A percentile compares a stretch with the other conserved stretches of the same genome.
Evolutionary conservation across 92 coral and sea anemone species (phyloP).

Genomic region (Epizoanthus scotinus): DNA sequence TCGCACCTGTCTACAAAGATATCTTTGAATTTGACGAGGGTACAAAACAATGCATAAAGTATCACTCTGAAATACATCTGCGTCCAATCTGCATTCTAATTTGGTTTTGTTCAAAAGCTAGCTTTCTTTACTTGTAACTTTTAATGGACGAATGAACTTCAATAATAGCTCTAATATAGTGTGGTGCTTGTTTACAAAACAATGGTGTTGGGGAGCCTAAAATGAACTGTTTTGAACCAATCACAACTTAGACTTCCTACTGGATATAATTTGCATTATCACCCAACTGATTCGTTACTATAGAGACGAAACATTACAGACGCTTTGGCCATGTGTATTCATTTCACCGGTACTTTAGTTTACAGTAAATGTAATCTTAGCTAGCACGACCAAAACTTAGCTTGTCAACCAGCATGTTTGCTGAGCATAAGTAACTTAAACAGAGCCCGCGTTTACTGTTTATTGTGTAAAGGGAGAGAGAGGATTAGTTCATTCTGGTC

Average conservation of each 20-base stretch:
- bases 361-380: neutral
- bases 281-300: slow-evolving; percentile 23
- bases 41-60: no score
- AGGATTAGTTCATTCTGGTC: slow-evolving; percentile 11
- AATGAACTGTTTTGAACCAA: slow-evolving; percentile 19
- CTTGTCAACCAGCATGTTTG: neutral
- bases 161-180: neutral
- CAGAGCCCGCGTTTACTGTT: neutral
- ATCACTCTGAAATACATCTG: no score
- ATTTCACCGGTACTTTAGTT: neutral
- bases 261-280: slow-evolving; percentile 4
- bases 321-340: slow-evolving; percentile 17
- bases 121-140: slow-evolving; percentile 10
- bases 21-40: no score
- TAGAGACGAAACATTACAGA: slow-evolving; percentile 31
- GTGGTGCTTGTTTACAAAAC: slow-evolving; percentile 8
- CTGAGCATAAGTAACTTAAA: neutral
- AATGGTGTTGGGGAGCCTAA: slow-evolving; percentile 26
- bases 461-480: neutral
- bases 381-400: neutral
- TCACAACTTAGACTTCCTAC: neutral
- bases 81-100: neutral
- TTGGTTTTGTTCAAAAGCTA: neutral
- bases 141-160: neutral
- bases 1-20: no score